Conservation (phyloP, 2,113 vertebrate species). For the Martes martes region DNA sequence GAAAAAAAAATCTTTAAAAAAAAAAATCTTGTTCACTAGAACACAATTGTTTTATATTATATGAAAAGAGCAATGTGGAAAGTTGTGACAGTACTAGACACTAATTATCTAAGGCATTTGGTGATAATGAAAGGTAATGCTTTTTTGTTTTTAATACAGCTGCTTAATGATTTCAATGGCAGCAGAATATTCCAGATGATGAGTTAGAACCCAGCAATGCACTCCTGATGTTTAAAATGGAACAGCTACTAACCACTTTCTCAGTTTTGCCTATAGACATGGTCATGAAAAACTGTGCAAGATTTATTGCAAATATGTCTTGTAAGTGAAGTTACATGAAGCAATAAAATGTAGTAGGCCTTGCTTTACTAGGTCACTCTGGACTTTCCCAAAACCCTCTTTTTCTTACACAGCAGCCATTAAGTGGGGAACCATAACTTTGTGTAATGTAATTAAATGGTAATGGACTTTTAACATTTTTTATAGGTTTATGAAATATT, state of each 20-base stretch:
- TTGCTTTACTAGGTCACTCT: slow-evolving; percentile 47
- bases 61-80: background rate
- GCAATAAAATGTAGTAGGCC: slow-evolving; percentile 32
- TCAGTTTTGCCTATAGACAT: background rate
- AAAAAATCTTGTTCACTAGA: background rate
- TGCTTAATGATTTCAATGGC: background rate
- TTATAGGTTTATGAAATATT: slow-evolving; percentile 44
- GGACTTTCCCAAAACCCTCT: background rate
- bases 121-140: background rate
- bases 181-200: background rate
- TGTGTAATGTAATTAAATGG: slow-evolving; percentile 37
- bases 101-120: background rate
- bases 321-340: slow-evolving; percentile 49
- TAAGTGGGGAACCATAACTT: slow-evolving; percentile 19
- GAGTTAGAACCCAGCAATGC: background rate
- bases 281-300: background rate
- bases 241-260: background rate
- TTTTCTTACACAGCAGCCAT: background rate
- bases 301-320: slow-evolving; percentile 39
- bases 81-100: background rate
- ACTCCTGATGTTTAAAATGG: background rate
- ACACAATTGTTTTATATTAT: background rate
- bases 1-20: background rate
- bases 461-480: slow-evolving; percentile 47
- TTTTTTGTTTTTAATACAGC: background rate